Evolutionary conservation across 2,113 vertebrate genomes (phyloP), one percentile per base, ranked within the genome.

Genomic region (Tricholaema leucomelas): DNA sequence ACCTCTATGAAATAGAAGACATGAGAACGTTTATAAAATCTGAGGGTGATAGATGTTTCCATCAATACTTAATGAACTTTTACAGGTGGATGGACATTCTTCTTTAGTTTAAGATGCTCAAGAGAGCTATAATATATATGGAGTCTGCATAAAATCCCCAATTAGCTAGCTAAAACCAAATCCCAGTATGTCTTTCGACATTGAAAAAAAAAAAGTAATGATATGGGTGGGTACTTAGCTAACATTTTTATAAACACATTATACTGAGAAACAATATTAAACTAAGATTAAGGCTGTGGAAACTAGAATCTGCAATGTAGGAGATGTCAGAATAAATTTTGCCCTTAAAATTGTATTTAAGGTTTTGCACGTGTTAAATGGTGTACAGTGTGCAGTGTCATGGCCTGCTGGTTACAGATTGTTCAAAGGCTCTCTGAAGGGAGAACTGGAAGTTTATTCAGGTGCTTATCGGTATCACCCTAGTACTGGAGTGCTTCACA

Each of bases 191-290:
- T 87, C 20, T 71, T 90, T 91, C 78, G 16, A 65, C 30, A 76
- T 86, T 81, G 73, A 52, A 28, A 90, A 91, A 86, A 55, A 91
- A 69, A 55, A 91, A 69, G 6, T 30, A 85, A 60, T 79, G 72
- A 24, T 61, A 66, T 50, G 19, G 4, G 24, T 73, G 55, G 35
- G 27, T 82, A 80, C 12, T 58, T 87, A 67, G 55, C 42, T 12
- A 83, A 5, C 12, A 66, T 77, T 92, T 87, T 87, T 36, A 66
- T 70, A 40, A 76, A 87, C 80, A 7, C 40, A 46, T 91, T 93
- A 59, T 50, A 5, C 12, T 70, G 21, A 46, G 42, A 88, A 93
- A 91, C 13, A 63, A 40, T 74, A 74, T 59, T 74, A 59, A 83
- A 91, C 40, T 15, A 82, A 83, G 25, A 46, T 80, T 63, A 69